phyloP scores from a whole-genome alignment of 2,888 invertebrate species.

The Gnatocerus cornutus region DNA sequence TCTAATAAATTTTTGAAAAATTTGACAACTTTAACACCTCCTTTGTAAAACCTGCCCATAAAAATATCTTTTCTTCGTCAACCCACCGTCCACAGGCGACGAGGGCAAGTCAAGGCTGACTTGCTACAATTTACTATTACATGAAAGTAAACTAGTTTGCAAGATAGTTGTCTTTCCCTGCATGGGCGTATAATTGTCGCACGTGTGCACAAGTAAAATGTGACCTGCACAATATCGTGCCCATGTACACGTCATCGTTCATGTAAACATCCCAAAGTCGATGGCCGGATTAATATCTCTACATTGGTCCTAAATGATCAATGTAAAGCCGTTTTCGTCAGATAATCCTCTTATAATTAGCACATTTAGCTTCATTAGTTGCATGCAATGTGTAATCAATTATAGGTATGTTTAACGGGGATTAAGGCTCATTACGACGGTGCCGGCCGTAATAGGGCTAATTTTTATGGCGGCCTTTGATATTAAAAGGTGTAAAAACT shows the following conservation, averaged over 20 bases:
- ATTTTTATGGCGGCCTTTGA: constrained; percentile 3
- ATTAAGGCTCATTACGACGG: constrained; percentile 12
- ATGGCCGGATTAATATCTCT: background rate
- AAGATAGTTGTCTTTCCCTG: constrained; percentile 31
- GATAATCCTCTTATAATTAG: constrained; percentile 28
- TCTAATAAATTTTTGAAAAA: too few species aligned
- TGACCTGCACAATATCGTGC: constrained; percentile 20
- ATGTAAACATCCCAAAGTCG: background rate
- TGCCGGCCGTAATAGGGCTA: background rate
- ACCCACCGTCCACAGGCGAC: constrained; percentile 13
- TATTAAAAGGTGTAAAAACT: background rate
- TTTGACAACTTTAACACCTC: too few species aligned
- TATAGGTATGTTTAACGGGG: constrained; percentile 1
- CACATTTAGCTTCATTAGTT: constrained; percentile 18
- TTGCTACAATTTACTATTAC: constrained; percentile 55
- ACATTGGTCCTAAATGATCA: too few species aligned
- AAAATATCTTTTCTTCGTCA: constrained; percentile 7
- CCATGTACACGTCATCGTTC: background rate
- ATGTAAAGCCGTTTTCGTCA: constrained; percentile 5
- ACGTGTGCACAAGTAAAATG: constrained; percentile 27
- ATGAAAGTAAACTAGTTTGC: constrained; percentile 55
- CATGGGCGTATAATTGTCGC: constrained; percentile 42
- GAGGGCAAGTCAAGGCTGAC: constrained; percentile 54
- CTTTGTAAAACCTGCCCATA: too few species aligned
- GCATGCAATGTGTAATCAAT: constrained; percentile 27